Percentiles rank a stretch among this genome's conserved stretches.
phyloP scores from a whole-genome alignment of 2,113 vertebrate species.

The Zosterops pallidus region DNA sequence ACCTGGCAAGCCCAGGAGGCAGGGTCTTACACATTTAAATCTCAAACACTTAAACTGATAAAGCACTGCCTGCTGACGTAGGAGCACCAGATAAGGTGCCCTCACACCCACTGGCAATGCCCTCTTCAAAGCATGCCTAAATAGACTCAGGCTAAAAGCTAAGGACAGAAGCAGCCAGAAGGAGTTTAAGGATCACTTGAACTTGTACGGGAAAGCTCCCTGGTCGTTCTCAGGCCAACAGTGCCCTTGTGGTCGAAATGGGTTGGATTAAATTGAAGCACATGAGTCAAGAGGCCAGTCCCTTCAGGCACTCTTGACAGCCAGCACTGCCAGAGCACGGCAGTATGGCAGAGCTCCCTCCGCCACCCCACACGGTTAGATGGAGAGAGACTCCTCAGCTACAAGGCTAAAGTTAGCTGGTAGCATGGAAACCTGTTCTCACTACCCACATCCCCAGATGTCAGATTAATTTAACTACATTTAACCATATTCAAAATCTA shows the following conservation, averaged over 20 bases:
- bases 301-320: background rate
- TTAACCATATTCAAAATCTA: background rate
- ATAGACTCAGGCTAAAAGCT: background rate
- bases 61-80: background rate
- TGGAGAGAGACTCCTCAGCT: slow-evolving; percentile 13
- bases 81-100: background rate
- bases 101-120: background rate
- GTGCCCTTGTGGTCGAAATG: background rate
- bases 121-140: background rate
- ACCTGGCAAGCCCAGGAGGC: background rate
- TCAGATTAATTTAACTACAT: slow-evolving; percentile 35
- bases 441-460: slow-evolving; percentile 66
- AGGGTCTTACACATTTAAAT: background rate
- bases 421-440: slow-evolving; percentile 52
- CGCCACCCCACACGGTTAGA: background rate
- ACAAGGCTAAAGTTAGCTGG: slow-evolving; percentile 48
- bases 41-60: background rate
- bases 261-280: background rate
- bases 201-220: background rate
- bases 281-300: background rate
- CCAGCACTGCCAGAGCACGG: background rate
- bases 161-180: background rate
- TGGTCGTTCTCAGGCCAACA: background rate
- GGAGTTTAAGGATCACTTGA: background rate
- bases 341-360: background rate